Conservation (phyloP, 2,888 invertebrate genomes). For the Griposia aprilina region DNA sequence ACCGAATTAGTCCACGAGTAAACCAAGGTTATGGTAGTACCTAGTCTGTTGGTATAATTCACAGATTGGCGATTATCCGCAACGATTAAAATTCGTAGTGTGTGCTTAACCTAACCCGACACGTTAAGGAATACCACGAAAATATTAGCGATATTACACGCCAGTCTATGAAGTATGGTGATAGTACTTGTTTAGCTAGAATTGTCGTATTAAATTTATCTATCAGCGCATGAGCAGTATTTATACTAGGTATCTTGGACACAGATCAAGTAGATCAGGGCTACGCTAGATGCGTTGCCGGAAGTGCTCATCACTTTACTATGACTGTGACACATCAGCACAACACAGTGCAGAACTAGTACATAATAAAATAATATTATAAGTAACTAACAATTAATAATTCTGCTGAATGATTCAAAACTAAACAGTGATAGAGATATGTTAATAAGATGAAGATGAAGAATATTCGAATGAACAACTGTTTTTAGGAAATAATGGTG, state of each 20-base stretch:
- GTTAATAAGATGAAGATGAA: neutral
- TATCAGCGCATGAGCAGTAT: conserved; percentile 9
- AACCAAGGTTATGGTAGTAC: no score
- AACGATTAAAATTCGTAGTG: no score
- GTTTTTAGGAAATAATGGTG: neutral
- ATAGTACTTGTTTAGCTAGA: neutral
- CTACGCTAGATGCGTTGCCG: conserved; percentile 26
- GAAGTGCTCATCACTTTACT: conserved; percentile 29
- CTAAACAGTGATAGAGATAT: neutral
- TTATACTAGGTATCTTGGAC: conserved; percentile 34
- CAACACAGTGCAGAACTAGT: neutral
- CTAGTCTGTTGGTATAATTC: no score
- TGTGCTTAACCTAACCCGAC: no score
- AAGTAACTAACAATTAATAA: neutral
- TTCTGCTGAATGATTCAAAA: neutral
- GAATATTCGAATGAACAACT: no score
- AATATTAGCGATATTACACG: neutral
- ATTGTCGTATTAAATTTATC: conserved; percentile 4
- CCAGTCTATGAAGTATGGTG: neutral
- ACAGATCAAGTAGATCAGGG: conserved; percentile 53
- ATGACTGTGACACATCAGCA: conserved; percentile 8
- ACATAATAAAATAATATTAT: neutral
- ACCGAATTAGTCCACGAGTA: no score
- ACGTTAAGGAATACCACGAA: no score
- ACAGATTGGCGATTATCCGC: no score